These are phyloP conservation scores for Boleophthalmus pectinirostris DNA, from an alignment of 2,113 vertebrate species.

Conservation along the genomic window DNA sequence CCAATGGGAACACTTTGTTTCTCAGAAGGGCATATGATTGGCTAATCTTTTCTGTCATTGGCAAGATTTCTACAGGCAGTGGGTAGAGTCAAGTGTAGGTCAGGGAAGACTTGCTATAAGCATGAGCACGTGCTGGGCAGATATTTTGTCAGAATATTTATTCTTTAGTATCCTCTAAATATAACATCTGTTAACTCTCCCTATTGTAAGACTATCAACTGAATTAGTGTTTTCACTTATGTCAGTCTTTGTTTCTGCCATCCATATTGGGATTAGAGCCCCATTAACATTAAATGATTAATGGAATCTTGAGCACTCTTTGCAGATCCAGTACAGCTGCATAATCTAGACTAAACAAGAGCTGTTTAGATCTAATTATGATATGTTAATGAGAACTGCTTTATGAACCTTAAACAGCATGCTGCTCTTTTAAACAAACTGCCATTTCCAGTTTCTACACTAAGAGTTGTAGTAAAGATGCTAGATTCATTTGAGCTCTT, in stretches of 20 bases:
- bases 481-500: conserved; percentile 1
- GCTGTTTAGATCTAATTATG: conserved; percentile 42
- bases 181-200: background rate
- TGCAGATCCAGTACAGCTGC: conserved; percentile 15
- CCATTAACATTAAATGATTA: conserved; percentile 22
- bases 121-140: background rate
- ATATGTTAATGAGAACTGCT: conserved; percentile 34
- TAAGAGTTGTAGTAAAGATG: background rate
- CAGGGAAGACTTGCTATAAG: conserved; percentile 9
- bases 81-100: conserved; percentile 6
- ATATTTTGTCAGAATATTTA: background rate
- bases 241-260: background rate
- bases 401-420: conserved; percentile 29
- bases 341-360: conserved; percentile 49
- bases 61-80: conserved; percentile 2
- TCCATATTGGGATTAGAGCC: background rate
- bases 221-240: background rate
- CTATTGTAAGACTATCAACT: background rate
- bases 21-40: background rate
- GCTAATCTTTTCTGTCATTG: background rate
- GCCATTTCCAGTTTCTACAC: background rate
- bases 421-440: conserved; percentile 2
- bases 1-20: background rate
- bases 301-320: conserved; percentile 36
- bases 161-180: background rate